Base-by-base conservation (phyloP, 2,888 invertebrate genomes). In the Cynaeus angustus region DNA sequence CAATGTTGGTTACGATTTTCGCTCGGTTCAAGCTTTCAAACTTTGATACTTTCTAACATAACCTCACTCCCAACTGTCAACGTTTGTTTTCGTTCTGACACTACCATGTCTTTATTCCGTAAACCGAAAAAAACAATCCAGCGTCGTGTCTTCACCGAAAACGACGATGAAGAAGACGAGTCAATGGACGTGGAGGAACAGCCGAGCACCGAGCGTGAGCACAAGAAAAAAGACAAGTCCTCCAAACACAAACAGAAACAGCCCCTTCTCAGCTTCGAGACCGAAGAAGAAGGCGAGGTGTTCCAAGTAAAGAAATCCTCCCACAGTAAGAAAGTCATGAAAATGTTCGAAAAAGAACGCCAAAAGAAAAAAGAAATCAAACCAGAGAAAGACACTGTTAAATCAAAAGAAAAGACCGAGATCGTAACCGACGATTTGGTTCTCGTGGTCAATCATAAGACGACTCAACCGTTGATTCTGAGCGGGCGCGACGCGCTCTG, bases 221-320 rank as follows among this genome's bases (percentile, higher is more conserved):
- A 58, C 26, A 37, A 50, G 26, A 58, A 52, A 12, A 67, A 79
- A 75, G 58, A 82, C 13, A 67, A 68, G 14, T 64, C 68, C 21
- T 21, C 4, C 72, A 87, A 88, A 80, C 85, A 85, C 72, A 78
- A 78, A 66, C 73, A 71, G 9, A 84, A 87, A 75, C 90, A 91
- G 84, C 87, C 87, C 71, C 86, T 94, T 70, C 88, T 96, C 37
- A 96, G 96, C 86, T 96, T 96, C 83, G 95, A 91, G 74, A 83
- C 83, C 86, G 94, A 93, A 80, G 94, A 94, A 82, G 91, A 91
- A 77, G 93, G 91, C 21, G 70, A 70, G 48, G 92, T 94, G 58
- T 98, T 98, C 85, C 94, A 97, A 89, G 95, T 98, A 56, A 97
- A 96, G 85, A 98, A 98, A 85, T 97, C 98, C 6, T 95, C 95